phyloP scores from a whole-genome alignment of 2,797 vertebrate genomes.

The Poeciliopsis gracilis region DNA sequence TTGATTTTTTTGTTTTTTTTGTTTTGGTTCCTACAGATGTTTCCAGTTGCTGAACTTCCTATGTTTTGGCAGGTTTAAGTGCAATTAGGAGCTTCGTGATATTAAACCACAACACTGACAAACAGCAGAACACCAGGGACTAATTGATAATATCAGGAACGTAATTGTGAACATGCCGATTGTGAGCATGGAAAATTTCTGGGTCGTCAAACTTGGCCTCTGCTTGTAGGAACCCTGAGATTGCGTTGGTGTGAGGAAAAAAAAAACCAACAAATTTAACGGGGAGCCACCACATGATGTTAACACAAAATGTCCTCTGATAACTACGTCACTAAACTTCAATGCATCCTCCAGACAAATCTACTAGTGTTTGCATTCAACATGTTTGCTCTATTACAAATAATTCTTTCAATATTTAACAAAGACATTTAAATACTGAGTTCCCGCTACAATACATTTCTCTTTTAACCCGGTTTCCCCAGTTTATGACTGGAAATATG shows the following conservation, averaged over 20 bases:
- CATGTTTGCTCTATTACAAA: conserved; percentile 76
- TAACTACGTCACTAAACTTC: conserved; percentile 69
- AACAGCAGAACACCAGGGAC: conserved; percentile 2
- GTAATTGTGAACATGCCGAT: conserved; percentile 7
- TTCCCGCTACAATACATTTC: conserved; percentile 63
- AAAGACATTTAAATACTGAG: conserved; percentile 83
- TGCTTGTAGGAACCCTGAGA: conserved; percentile 68
- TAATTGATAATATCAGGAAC: conserved; percentile 8
- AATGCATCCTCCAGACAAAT: conserved; percentile 62
- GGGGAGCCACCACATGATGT: conserved; percentile 52
- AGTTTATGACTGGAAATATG: conserved; percentile 44
- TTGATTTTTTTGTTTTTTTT: conserved; percentile 2
- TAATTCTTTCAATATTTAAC: conserved; percentile 76
- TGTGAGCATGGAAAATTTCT: background rate
- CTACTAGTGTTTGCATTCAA: conserved; percentile 67
- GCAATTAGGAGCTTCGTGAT: conserved; percentile 15
- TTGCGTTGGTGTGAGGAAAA: conserved; percentile 52
- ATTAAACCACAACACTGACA: conserved; percentile 12
- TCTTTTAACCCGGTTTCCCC: conserved; percentile 26
- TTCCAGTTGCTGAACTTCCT: conserved; percentile 9
- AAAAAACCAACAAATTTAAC: background rate
- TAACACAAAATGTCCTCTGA: conserved; percentile 58
- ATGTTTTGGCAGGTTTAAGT: conserved; percentile 17
- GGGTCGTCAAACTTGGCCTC: conserved; percentile 4
- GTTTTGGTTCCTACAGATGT: conserved; percentile 68